Base-by-base conservation (phyloP, 1,140 invertebrate species). In the Drosophila nigrodunni region DNA sequence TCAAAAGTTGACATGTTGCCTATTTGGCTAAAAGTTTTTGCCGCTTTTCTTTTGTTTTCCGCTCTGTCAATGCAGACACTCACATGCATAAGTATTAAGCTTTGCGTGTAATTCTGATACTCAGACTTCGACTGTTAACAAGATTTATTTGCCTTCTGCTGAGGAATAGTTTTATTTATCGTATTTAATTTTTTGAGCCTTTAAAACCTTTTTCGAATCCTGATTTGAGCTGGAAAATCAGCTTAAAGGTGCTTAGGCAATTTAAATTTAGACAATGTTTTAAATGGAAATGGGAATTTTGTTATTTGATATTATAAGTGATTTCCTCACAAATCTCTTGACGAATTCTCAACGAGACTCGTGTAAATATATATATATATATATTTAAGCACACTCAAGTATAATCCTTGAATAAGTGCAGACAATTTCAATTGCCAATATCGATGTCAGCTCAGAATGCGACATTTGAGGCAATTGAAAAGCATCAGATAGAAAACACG, bases 21-120 rank as follows among this genome's bases (percentile, higher is more conserved):
- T 54, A 49, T 30, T 78, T 77, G 77, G 18, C 65, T 21, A 18
- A 71, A 86, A 74, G 58, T 86, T 86, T 74, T 80, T 69, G n/a
- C 55, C 43, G 49, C 47, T 77, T 68, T 21, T 30, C 52, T 47
- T 78, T 82, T 72, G 52, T 67, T 68, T 74, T 71, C 43, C 47
- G 34, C 21, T 39, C 7, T 25, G 64, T 69, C 30, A 57, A 57
- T 60, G 52, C 35, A n/a, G 21, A 58, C 21, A 52, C 55, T 49
- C 11, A 13, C 9, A 57, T 15, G 1, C 37, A 44, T 10, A 15
- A 34, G 41, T 52, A 66, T 68, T 10, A 18, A n/a, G 50, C 39
- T 37, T 59, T 68, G 55, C 58, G 58, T 66, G 39, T 62, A 37
- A 18, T 43, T 30, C 35, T 18, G 60, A 15, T 15, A 15, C 37